A percentile compares a stretch with the other conserved stretches of the same genome.
These are phyloP conservation scores for Xenopus borealis DNA, from an alignment of 2,113 vertebrate species.

Conservation along the genomic window DNA sequence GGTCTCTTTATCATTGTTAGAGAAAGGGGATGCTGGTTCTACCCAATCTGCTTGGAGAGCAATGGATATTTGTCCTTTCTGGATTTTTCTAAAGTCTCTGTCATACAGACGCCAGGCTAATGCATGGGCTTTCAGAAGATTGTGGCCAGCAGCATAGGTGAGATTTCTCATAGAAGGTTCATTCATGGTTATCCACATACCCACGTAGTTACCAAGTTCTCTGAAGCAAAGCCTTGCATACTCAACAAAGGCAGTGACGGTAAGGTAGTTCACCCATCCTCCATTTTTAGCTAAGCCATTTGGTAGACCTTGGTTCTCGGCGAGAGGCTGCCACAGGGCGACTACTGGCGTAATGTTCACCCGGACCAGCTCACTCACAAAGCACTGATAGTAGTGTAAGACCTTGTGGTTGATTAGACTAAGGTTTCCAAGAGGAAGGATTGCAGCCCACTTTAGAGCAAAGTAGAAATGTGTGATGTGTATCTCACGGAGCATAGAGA, in stretches of 20 bases:
- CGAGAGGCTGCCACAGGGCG: conserved; percentile 83
- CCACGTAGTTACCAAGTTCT: conserved; percentile 77
- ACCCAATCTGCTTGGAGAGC: conserved; percentile 89
- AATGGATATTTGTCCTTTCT: conserved; percentile 85
- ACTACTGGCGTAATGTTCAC: conserved; percentile 87
- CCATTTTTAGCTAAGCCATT: conserved; percentile 64
- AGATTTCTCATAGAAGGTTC: conserved; percentile 80
- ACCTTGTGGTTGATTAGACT: conserved; percentile 74
- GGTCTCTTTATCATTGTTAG: conserved; percentile 75
- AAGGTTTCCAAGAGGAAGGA: conserved; percentile 78
- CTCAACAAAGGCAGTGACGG: conserved; percentile 74
- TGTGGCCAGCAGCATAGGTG: conserved; percentile 78
- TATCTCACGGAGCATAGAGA: conserved; percentile 72
- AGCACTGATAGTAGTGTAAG: conserved; percentile 84
- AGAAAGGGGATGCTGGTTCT: conserved; percentile 88
- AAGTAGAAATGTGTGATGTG: conserved; percentile 88
- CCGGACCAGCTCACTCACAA: conserved; percentile 77
- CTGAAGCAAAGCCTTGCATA: conserved; percentile 86
- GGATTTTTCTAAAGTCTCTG: conserved; percentile 71
- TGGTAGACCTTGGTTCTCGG: conserved; percentile 77
- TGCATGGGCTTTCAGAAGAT: conserved; percentile 85
- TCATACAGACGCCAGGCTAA: conserved; percentile 86
- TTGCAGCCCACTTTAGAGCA: conserved; percentile 84
- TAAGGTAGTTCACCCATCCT: conserved; percentile 83
- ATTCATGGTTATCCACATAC: conserved; percentile 91